A percentile compares a stretch with the other conserved stretches of the same genome.
phyloP scores from a whole-genome alignment of 2,797 vertebrate species.

The Nannoperca obscura region DNA sequence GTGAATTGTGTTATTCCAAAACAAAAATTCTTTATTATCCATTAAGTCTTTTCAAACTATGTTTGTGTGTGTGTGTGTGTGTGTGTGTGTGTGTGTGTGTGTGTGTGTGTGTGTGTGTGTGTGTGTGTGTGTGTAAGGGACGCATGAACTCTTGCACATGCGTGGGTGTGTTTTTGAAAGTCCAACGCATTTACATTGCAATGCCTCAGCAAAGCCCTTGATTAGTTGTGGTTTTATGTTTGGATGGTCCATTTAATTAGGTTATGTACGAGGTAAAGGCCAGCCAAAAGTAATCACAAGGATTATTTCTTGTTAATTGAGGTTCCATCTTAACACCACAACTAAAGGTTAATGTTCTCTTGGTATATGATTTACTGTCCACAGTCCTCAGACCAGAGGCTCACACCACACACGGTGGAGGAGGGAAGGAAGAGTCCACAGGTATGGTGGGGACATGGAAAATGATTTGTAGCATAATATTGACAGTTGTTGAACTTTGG shows the following conservation, averaged over 20 bases:
- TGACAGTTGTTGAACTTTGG: constrained; percentile 69
- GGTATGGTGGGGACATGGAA: constrained; percentile 30
- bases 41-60: constrained; percentile 25
- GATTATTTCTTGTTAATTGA: constrained; percentile 89
- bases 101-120: constrained; percentile 4
- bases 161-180: constrained; percentile 61
- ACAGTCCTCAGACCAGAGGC: constrained; percentile 63
- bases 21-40: constrained; percentile 42
- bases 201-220: constrained; percentile 78
- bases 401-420: constrained; percentile 26
- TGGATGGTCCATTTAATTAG: constrained; percentile 86
- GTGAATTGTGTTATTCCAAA: constrained; percentile 34
- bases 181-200: constrained; percentile 54
- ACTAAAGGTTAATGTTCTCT: constrained; percentile 87
- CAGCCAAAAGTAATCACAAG: constrained; percentile 86
- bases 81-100: constrained; percentile 18
- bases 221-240: constrained; percentile 87
- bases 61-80: constrained; percentile 1
- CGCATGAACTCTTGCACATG: constrained; percentile 30
- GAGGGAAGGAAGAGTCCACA: constrained; percentile 43
- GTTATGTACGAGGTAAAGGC: constrained; percentile 84
- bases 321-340: constrained; percentile 82
- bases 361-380: constrained; percentile 81
- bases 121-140: constrained; percentile 2
- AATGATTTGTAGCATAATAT: constrained; percentile 61